A percentile compares a stretch with the other conserved stretches of the same genome.
These are phyloP conservation scores for Morpho helenor DNA, from an alignment of 2,888 invertebrate species.

Conservation along the genomic window DNA sequence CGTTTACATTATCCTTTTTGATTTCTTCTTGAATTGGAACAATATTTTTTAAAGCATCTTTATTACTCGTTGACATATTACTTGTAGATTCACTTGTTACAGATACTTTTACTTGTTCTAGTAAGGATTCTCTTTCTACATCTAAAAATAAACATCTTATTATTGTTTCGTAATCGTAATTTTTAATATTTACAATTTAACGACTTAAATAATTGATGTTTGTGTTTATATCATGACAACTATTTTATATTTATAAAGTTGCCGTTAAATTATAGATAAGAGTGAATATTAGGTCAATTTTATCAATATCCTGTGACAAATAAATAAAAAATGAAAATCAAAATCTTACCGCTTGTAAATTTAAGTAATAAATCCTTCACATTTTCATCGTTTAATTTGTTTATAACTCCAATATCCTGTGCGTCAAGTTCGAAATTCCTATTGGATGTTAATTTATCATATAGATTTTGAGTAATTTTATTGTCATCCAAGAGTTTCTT, in stretches of 20 bases:
- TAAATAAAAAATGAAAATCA: no score
- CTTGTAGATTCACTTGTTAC: background rate
- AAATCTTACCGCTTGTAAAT: conserved; percentile 53
- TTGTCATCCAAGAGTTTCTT: conserved; percentile 51
- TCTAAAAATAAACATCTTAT: conserved; percentile 4
- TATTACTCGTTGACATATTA: background rate
- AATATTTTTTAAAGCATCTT: background rate
- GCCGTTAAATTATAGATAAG: no score
- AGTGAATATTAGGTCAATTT: no score
- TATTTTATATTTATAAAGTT: no score
- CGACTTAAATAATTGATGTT: no score
- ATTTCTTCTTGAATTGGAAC: background rate
- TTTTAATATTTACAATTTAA: no score
- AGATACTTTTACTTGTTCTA: conserved; percentile 3
- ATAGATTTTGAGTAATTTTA: conserved; percentile 61
- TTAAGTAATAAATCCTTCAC: conserved; percentile 55
- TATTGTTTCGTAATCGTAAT: no score
- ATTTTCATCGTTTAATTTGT: conserved; percentile 54
- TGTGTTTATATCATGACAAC: no score
- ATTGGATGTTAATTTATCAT: conserved; percentile 63
- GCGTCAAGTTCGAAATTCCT: conserved; percentile 64
- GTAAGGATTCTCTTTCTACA: conserved; percentile 2
- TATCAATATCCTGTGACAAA: no score
- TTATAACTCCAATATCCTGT: conserved; percentile 70
- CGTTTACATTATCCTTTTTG: background rate